These are phyloP conservation scores for Thereuonema tuberculata DNA, from an alignment of 1,140 invertebrate genomes.

Conservation along the genomic window DNA sequence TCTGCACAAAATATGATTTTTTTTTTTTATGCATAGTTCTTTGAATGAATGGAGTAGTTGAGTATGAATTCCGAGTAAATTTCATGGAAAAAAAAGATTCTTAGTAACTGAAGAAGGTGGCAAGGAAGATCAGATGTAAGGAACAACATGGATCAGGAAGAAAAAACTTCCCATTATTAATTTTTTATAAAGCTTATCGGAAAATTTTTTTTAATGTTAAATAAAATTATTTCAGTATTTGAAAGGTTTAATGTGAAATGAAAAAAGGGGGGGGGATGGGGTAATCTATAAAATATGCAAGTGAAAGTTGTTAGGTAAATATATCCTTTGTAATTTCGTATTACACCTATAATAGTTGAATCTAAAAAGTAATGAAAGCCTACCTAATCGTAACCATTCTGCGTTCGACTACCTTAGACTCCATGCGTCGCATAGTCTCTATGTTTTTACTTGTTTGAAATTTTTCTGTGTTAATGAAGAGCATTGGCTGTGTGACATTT, in stretches of 20 bases:
- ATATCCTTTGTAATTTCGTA: background rate
- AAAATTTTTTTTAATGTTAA: too few relatives aligned
- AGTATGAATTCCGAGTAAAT: too few relatives aligned
- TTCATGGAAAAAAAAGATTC: too few relatives aligned
- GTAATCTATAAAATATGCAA: background rate
- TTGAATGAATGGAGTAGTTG: too few relatives aligned
- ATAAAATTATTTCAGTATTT: too few relatives aligned
- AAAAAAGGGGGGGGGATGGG: background rate
- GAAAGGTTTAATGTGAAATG: background rate
- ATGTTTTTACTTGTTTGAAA: conserved; percentile 48
- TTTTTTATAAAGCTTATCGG: too few relatives aligned
- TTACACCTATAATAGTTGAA: background rate
- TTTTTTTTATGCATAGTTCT: too few relatives aligned
- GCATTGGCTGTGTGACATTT: conserved; percentile 39
- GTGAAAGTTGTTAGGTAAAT: background rate
- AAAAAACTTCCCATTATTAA: too few relatives aligned
- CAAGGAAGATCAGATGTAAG: too few relatives aligned
- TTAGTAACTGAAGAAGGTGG: too few relatives aligned
- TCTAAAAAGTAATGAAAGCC: conserved; percentile 11
- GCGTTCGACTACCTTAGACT: conserved; percentile 17
- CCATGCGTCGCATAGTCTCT: conserved; percentile 37
- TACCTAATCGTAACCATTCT: conserved; percentile 22
- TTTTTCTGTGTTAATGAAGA: conserved; percentile 50
- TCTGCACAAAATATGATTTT: too few relatives aligned
- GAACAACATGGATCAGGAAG: too few relatives aligned